These are phyloP conservation scores for Catocala nupta DNA, from an alignment of 2,888 invertebrate species.

Conservation along the genomic window DNA sequence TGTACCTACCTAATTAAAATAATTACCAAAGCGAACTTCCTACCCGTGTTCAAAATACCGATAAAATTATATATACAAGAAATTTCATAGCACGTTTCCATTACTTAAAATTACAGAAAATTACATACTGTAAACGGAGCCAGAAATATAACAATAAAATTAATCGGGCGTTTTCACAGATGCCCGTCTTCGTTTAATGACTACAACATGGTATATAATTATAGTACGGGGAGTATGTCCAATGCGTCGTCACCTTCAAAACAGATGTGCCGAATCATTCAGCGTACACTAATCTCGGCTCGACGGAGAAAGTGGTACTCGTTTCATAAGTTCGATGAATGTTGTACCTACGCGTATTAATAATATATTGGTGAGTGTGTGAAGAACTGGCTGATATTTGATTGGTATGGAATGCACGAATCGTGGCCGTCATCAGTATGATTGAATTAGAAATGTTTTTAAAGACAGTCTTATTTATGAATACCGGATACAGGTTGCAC, in stretches of 20 bases:
- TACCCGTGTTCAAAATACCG: no score
- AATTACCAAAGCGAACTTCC: no score
- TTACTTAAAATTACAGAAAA: not conserved
- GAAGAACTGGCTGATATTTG: constrained; percentile 11
- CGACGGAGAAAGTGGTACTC: constrained; percentile 54
- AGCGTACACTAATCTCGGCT: constrained; percentile 37
- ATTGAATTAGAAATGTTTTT: no score
- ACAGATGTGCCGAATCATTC: constrained; percentile 35
- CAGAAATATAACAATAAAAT: not conserved
- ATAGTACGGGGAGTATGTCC: not conserved
- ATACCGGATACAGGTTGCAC: no score
- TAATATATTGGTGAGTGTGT: not conserved
- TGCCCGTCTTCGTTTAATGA: not conserved
- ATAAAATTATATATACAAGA: no score
- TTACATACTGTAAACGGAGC: not conserved
- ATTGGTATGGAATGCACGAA: not conserved
- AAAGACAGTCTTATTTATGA: no score
- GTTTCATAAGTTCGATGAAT: constrained; percentile 33
- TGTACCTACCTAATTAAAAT: no score
- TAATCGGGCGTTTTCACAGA: constrained; percentile 5
- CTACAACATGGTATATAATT: constrained; percentile 7
- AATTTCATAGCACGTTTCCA: no score
- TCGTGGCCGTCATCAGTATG: no score
- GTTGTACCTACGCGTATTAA: constrained; percentile 10
- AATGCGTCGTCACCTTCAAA: constrained; percentile 18